These are phyloP conservation scores for Pygoscelis antarcticus DNA, from an alignment of 2,113 vertebrate genomes.

Conservation along the genomic window DNA sequence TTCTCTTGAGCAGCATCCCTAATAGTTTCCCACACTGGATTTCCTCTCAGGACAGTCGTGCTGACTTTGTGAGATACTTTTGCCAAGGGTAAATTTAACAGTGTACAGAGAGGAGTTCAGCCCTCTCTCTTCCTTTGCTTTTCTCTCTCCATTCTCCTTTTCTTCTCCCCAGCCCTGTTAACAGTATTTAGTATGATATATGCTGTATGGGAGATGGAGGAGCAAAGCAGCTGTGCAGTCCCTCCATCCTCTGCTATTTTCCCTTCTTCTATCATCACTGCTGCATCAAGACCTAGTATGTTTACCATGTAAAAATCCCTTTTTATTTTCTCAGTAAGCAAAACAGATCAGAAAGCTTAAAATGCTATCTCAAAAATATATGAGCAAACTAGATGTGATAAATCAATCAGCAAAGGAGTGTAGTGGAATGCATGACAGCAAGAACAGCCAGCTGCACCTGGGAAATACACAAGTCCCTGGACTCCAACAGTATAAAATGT, in stretches of 20 bases:
- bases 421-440: not conserved
- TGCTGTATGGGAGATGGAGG: not conserved
- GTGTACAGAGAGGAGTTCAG: not conserved
- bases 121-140: not conserved
- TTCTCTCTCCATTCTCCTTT: not conserved
- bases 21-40: not conserved
- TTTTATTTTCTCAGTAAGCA: not conserved
- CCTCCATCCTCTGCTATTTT: not conserved
- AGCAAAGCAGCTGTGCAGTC: not conserved
- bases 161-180: not conserved
- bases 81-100: not conserved
- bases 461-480: not conserved
- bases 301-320: not conserved
- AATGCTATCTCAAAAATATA: not conserved
- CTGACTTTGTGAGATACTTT: constrained; percentile 7
- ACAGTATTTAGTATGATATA: not conserved
- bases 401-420: not conserved
- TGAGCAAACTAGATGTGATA: not conserved
- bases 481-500: not conserved
- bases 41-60: not conserved
- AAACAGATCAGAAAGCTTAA: not conserved
- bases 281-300: not conserved
- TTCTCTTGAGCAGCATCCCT: not conserved
- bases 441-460: not conserved
- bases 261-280: not conserved